Evolutionary conservation across 2,888 invertebrate genomes (phyloP).

Genomic region (Zelleria hepariella): DNA sequence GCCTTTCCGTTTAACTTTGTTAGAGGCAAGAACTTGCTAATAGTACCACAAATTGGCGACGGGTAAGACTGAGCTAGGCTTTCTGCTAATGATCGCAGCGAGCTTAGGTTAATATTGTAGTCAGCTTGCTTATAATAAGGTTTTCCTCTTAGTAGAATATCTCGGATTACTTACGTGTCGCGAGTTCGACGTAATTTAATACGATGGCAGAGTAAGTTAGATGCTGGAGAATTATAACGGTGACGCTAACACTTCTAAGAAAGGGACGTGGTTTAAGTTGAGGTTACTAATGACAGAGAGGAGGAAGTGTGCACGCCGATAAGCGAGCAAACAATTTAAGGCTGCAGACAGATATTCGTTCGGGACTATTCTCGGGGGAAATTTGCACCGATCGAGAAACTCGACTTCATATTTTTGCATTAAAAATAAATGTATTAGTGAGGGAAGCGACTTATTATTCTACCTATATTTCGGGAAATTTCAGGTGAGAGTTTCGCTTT

Average conservation of each 20-base stretch:
- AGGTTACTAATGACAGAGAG: not conserved
- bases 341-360: constrained; percentile 17
- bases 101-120: constrained; percentile 9
- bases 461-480: not conserved
- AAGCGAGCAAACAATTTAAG: constrained; percentile 20
- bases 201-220: not conserved
- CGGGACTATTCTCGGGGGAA: constrained; percentile 27
- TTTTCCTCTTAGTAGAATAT: not conserved
- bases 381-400: constrained; percentile 29
- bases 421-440: constrained; percentile 9
- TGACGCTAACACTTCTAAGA: not conserved
- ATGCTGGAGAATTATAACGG: not conserved
- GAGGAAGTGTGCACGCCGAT: constrained; percentile 2
- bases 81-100: not conserved
- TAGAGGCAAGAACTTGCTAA: constrained; percentile 9
- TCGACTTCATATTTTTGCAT: constrained; percentile 28
- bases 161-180: not conserved
- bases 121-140: not conserved
- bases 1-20: constrained; percentile 3
- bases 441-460: not conserved
- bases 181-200: not conserved
- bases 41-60: constrained; percentile 12
- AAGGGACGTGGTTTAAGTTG: constrained; percentile 1
- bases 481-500: not conserved
- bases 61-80: not conserved